Evolutionary conservation across 2,888 invertebrate genomes (phyloP).

Genomic region (Cephus rjabovi): DNA sequence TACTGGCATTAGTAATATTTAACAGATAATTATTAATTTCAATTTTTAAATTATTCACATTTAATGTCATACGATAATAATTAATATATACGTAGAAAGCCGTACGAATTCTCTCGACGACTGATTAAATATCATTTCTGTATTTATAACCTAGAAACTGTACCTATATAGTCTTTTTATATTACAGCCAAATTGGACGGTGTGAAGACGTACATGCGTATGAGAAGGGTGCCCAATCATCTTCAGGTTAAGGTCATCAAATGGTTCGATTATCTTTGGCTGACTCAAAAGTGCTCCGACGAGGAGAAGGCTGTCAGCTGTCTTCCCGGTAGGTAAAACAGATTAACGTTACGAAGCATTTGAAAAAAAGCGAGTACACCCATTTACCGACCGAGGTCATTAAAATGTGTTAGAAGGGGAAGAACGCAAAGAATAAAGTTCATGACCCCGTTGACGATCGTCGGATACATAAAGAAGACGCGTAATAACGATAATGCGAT

Average conservation of each 20-base stretch:
- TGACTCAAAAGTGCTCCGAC: conserved; percentile 98
- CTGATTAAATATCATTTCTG: background rate
- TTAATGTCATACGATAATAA: background rate
- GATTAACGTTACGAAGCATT: background rate
- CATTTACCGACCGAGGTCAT: background rate
- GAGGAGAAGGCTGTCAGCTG: conserved; percentile 96
- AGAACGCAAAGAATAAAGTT: conserved; percentile 1
- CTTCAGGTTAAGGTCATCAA: conserved; percentile 98
- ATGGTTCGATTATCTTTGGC: conserved; percentile 99
- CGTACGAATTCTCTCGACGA: background rate
- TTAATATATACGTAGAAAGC: background rate
- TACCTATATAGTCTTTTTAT: background rate
- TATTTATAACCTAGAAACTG: background rate
- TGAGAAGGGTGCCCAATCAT: conserved; percentile 94
- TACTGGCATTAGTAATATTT: background rate
- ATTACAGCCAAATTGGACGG: conserved; percentile 93
- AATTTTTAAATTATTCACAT: background rate
- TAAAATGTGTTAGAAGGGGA: background rate
- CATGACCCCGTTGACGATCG: background rate
- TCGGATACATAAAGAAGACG: background rate
- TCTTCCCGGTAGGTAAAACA: conserved; percentile 74
- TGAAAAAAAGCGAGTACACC: background rate
- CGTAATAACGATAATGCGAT: conserved; percentile 14
- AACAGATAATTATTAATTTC: background rate
- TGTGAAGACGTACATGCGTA: conserved; percentile 98